phyloP scores from a whole-genome alignment of 2,113 vertebrate genomes.

The Upupa epops region DNA sequence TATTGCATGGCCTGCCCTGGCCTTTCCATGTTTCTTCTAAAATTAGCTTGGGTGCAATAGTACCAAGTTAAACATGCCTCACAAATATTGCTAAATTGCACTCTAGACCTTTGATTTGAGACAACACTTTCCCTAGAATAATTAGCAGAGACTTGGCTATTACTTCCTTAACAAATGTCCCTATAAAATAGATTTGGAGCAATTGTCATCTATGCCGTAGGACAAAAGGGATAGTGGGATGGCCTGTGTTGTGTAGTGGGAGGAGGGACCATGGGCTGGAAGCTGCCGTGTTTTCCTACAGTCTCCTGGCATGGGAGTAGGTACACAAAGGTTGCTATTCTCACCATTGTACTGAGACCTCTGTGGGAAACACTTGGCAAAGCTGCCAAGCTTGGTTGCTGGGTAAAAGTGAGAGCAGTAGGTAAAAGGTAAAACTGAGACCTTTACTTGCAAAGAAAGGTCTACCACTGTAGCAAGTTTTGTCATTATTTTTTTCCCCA shows the following conservation, averaged over 20 bases:
- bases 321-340: neutral
- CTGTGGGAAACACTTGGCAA: neutral
- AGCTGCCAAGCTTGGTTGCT: neutral
- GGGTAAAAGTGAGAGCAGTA: neutral
- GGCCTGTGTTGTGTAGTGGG: accelerated
- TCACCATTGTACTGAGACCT: neutral
- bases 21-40: neutral
- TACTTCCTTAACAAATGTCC: neutral
- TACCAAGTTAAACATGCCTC: neutral
- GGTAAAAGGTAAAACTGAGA: neutral
- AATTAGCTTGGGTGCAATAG: neutral
- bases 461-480: neutral
- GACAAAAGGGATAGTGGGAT: neutral
- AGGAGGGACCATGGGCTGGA: neutral
- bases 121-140: neutral
- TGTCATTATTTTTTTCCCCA: neutral
- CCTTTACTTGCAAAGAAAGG: neutral
- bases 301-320: neutral
- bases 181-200: neutral
- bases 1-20: neutral
- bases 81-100: constrained; percentile 13
- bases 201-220: neutral
- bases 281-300: neutral
- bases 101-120: constrained; percentile 43
- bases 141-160: neutral